Evolutionary conservation across 23 tunicate species (phyloP).

Genomic region (Aplidium turbinatum): DNA sequence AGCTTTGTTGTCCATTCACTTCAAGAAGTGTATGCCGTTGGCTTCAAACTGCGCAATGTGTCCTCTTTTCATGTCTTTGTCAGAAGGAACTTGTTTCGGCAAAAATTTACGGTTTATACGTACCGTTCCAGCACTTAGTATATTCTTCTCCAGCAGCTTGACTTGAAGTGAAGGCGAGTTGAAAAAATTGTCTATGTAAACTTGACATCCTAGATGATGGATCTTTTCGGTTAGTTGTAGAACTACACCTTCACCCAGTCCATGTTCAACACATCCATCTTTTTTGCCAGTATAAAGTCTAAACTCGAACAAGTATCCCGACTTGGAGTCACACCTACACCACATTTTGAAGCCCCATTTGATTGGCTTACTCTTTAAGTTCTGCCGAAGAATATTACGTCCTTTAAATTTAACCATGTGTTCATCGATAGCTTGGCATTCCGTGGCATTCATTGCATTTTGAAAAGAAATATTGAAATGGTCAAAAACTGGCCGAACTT

Average conservation of each 20-base stretch:
- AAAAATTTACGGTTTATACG: slow-evolving; percentile 3
- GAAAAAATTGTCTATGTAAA: slow-evolving; percentile 1
- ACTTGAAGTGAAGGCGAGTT: not conserved
- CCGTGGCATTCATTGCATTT: not conserved
- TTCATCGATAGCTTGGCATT: slow-evolving; percentile 12
- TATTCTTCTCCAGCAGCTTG: not conserved
- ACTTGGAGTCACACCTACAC: slow-evolving; percentile 17
- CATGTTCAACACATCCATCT: not conserved
- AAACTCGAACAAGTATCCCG: slow-evolving; percentile 12
- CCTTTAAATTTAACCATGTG: slow-evolving; percentile 21
- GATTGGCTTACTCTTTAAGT: slow-evolving; percentile 18
- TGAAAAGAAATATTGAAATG: slow-evolving; percentile 3
- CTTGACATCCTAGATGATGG: not conserved
- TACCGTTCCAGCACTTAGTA: slow-evolving; percentile 17
- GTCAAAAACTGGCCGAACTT: slow-evolving; percentile 15
- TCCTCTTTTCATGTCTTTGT: slow-evolving; percentile 5
- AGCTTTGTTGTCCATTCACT: slow-evolving; percentile 18
- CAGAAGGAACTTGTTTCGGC: not conserved
- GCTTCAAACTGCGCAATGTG: not conserved
- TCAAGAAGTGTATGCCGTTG: not conserved
- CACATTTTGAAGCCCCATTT: slow-evolving; percentile 21
- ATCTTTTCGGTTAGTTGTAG: slow-evolving; percentile 5
- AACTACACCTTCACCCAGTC: not conserved
- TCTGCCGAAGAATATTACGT: not conserved
- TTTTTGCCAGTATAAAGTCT: slow-evolving; percentile 19